Evolutionary conservation across 2,113 vertebrate species (phyloP).

Genomic region (Podiceps cristatus): DNA sequence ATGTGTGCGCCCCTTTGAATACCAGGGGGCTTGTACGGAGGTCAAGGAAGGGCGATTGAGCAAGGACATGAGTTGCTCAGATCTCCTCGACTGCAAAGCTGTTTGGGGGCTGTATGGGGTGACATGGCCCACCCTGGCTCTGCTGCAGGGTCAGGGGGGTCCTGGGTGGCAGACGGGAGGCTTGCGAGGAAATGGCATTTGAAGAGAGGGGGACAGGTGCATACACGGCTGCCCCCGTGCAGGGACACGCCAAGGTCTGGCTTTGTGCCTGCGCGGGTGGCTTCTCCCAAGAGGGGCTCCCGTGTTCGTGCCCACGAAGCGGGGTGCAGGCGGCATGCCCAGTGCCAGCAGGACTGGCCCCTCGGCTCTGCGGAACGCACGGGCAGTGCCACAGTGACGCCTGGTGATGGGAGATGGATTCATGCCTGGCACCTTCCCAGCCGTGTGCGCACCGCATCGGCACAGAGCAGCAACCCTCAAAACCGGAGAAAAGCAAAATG

Average conservation of each 20-base stretch:
- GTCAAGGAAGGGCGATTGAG: background rate
- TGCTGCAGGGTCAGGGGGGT: background rate
- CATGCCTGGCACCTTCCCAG: background rate
- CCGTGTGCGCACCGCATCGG: fast-evolving
- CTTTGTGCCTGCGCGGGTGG: background rate
- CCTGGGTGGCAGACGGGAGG: background rate
- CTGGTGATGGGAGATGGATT: background rate
- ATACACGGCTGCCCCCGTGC: background rate
- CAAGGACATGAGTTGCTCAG: background rate
- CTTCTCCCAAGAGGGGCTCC: background rate
- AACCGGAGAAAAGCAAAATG: fast-evolving
- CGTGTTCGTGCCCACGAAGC: fast-evolving
- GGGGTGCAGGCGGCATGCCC: background rate
- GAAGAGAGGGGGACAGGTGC: fast-evolving
- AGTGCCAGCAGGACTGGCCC: background rate
- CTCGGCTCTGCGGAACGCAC: background rate
- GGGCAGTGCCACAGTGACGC: background rate
- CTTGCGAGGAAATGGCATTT: background rate
- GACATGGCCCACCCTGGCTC: background rate
- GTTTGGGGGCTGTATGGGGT: background rate
- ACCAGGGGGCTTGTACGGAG: fast-evolving
- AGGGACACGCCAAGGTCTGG: background rate
- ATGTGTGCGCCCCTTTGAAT: background rate
- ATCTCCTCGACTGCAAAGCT: background rate
- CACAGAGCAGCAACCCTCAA: background rate